phyloP scores from a whole-genome alignment of 2,113 vertebrate species.

The Oplegnathus fasciatus region DNA sequence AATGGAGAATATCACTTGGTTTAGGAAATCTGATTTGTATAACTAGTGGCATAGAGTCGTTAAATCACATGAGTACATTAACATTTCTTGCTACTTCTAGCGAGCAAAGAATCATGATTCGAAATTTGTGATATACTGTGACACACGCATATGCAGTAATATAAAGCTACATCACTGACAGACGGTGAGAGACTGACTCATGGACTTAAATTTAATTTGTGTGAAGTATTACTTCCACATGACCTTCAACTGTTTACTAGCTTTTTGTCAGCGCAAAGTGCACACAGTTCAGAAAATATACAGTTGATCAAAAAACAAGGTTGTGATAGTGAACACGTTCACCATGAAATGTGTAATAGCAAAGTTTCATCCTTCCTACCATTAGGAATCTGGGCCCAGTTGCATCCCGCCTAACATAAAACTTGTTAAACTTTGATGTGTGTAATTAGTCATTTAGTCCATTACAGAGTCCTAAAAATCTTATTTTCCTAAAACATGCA shows the following conservation, averaged over 20 bases:
- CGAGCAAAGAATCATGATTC: background rate
- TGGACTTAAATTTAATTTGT: background rate
- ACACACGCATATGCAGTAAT: background rate
- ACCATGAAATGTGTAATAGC: background rate
- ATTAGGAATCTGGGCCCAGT: background rate
- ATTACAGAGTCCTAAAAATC: background rate
- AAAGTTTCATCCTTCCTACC: background rate
- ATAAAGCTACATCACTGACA: background rate
- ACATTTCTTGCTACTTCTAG: background rate
- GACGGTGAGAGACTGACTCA: background rate
- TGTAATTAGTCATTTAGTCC: slow-evolving; percentile 10
- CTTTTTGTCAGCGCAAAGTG: background rate
- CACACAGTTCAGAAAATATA: background rate
- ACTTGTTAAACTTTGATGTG: background rate
- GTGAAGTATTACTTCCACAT: background rate
- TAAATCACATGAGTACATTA: background rate
- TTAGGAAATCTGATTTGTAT: background rate
- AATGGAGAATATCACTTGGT: background rate
- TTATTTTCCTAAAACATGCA: slow-evolving; percentile 21
- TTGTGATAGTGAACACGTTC: background rate
- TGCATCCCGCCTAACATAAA: slow-evolving; percentile 2
- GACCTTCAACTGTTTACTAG: background rate
- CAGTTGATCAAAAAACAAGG: background rate
- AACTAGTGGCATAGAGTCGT: background rate
- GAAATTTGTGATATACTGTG: background rate